A percentile compares a stretch with the other conserved stretches of the same genome.
phyloP scores from a whole-genome alignment of 2,113 vertebrate genomes.

The Sebastes schlegelii region DNA sequence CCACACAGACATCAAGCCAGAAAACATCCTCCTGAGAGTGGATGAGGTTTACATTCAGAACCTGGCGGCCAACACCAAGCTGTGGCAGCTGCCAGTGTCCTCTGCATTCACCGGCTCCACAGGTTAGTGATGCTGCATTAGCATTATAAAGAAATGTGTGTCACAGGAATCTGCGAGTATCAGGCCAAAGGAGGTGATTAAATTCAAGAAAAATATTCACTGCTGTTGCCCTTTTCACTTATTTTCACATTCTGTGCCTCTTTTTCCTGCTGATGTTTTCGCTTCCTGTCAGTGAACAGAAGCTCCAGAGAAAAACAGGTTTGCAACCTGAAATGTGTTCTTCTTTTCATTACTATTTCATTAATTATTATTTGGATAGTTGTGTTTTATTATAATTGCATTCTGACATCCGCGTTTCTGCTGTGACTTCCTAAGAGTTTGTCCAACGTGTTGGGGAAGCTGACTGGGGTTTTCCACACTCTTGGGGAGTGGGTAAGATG shows the following conservation, averaged over 20 bases:
- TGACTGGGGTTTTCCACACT: conserved; percentile 76
- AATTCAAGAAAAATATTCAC: neutral
- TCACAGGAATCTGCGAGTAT: neutral
- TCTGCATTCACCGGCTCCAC: conserved; percentile 87
- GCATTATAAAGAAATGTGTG: neutral
- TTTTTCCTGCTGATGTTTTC: conserved; percentile 17
- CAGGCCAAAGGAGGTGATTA: neutral
- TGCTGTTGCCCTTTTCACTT: neutral
- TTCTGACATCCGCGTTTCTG: conserved; percentile 27
- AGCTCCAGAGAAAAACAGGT: conserved; percentile 73
- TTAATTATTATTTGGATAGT: neutral
- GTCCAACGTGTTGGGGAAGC: conserved; percentile 72
- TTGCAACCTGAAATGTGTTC: neutral
- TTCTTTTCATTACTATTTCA: neutral
- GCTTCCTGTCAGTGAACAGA: conserved; percentile 57
- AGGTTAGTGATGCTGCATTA: conserved; percentile 76
- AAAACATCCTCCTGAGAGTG: conserved; percentile 95
- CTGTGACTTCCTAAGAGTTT: conserved; percentile 57
- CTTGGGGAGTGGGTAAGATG: conserved; percentile 80
- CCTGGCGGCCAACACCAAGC: conserved; percentile 90
- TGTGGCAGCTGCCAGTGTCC: conserved; percentile 92
- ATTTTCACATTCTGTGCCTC: neutral
- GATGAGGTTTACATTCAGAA: conserved; percentile 90
- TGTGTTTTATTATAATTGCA: neutral
- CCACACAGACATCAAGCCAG: conserved; percentile 96